Evolutionary conservation across 2,888 invertebrate genomes (phyloP), one percentile per base, ranked within the genome.

Genomic region (Fragum whitleyi): DNA sequence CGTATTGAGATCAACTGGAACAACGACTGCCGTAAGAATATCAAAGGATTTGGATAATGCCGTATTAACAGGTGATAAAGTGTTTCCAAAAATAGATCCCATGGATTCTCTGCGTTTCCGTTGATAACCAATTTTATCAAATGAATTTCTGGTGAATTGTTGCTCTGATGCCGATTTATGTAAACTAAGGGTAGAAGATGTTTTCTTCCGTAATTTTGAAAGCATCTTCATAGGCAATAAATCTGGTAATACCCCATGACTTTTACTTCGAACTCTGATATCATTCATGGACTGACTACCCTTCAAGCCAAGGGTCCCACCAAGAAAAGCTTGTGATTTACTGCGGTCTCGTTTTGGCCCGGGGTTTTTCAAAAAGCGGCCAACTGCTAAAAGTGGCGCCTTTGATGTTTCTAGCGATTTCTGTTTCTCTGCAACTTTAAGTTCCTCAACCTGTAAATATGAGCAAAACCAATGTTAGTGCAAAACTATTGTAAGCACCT

Each of bases 11-110:
- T 23, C 26, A 7, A 61, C 32, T 39, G 80, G 80, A 5, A 61
- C 67, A 16, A 42, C 73, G 2, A 76, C 11, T 2, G 80, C 68
- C 21, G 75, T 80, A 3, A 80, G 32, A 0, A 61, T 26, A n/a
- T 77, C 76, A 62, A 73, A 80, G 0, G 80, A 76, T 19, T 59
- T 26, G 2, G 76, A 69, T 21, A 80, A 32, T 5, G 68, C 69
- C 1, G 72, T 51, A 29, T 68, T 73, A 6, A 80, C 65, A 9
- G 67, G 72, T 6, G 79, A 68, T 3, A 75, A 28, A 14, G 57
- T 76, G 51, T 77, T 76, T 26, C 80, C 80, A 69, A 76, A 80
- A 19, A 80, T 72, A 29, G 76, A 68, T 19, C 80, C 80, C 21
- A 80, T 21, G 6, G 76, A 74, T 14, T 16, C 23, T 42, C n/a